These are phyloP conservation scores for Diadophis punctatus DNA, from an alignment of 2,113 vertebrate genomes.

Conservation along the genomic window DNA sequence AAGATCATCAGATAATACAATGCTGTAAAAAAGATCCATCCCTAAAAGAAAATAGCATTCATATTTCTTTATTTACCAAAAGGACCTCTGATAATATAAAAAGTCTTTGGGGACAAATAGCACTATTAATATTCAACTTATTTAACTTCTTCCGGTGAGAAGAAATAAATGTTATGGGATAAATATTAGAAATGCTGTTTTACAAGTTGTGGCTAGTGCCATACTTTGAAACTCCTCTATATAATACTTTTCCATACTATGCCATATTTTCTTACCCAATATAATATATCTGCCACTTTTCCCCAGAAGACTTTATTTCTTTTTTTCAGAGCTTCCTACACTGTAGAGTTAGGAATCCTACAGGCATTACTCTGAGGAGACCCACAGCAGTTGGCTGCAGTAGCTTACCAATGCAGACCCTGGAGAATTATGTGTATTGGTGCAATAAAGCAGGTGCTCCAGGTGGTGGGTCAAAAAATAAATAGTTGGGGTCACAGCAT, in stretches of 20 bases:
- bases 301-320: not conserved
- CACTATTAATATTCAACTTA: not conserved
- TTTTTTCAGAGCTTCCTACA: not conserved
- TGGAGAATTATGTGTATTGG: not conserved
- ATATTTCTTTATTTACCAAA: not conserved
- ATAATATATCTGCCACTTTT: not conserved
- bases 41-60: not conserved
- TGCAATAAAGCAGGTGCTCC: not conserved
- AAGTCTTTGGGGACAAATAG: not conserved
- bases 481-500: not conserved
- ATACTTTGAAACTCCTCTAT: not conserved
- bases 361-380: not conserved
- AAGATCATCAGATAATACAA: not conserved
- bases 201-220: not conserved
- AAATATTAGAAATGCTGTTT: not conserved
- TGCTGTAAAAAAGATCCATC: not conserved
- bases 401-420: not conserved
- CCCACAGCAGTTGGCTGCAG: not conserved
- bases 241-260: not conserved
- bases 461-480: not conserved
- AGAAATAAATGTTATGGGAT: not conserved
- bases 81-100: not conserved
- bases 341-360: not conserved
- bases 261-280: not conserved
- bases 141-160: not conserved